Conservation (phyloP, 92 coral and sea anemone species). For the Epizoanthus stellaris region DNA sequence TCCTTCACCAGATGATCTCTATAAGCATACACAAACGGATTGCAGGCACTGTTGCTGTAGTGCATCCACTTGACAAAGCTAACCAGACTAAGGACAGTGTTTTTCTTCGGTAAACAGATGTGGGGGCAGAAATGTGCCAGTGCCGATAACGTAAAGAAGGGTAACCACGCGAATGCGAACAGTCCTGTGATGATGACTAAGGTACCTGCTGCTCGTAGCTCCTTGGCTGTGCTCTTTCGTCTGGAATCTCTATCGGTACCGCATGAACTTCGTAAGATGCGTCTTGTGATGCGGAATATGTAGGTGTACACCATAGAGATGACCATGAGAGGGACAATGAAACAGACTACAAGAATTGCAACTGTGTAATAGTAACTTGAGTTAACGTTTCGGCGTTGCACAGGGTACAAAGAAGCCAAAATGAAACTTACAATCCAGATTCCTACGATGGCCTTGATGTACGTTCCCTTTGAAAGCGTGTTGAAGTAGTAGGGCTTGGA, state of each 20-base stretch:
- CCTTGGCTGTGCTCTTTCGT: constrained; percentile 15
- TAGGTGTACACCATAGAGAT: constrained; percentile 55
- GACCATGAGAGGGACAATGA: constrained; percentile 47
- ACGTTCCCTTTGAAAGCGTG: constrained; percentile 68
- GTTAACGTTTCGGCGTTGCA: constrained; percentile 30
- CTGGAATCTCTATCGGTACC: constrained; percentile 9
- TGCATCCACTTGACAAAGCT: constrained; percentile 39
- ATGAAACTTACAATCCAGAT: constrained; percentile 76
- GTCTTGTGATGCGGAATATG: constrained; percentile 56
- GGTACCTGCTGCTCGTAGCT: constrained; percentile 21
- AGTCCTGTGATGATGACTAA: constrained; percentile 36
- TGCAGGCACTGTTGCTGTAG: constrained; percentile 36
- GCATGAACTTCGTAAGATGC: constrained; percentile 28
- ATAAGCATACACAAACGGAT: constrained; percentile 37
- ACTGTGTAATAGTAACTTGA: constrained; percentile 45
- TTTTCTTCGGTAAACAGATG: neutral
- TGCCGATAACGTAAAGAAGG: constrained; percentile 10
- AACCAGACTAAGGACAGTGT: constrained; percentile 4
- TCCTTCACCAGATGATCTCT: constrained; percentile 31
- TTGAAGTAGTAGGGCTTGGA: constrained; percentile 86
- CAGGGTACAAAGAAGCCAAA: constrained; percentile 68
- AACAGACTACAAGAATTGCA: constrained; percentile 51
- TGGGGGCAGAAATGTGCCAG: constrained; percentile 16
- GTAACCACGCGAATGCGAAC: constrained; percentile 25
- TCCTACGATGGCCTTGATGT: constrained; percentile 58